Conservation (phyloP, 1,140 invertebrate genomes). For the Aphaenogaster floridana region DNA sequence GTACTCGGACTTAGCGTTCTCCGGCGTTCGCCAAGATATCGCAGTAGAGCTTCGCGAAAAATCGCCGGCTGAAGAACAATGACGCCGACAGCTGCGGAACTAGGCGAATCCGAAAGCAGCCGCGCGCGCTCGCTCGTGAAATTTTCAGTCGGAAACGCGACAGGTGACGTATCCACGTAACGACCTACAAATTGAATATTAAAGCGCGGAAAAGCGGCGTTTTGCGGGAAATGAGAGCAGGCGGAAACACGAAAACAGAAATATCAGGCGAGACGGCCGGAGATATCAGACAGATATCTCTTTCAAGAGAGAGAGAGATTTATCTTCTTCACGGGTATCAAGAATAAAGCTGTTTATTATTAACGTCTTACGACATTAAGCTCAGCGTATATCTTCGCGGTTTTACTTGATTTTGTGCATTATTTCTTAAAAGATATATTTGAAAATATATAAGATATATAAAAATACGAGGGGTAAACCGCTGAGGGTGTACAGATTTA, state of each 20-base stretch:
- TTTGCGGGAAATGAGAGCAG: slow-evolving; percentile 12
- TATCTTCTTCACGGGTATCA: background rate
- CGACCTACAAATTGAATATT: slow-evolving; percentile 69
- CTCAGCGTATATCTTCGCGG: background rate
- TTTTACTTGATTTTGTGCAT: background rate
- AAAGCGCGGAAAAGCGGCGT: slow-evolving; percentile 52
- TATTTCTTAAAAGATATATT: background rate
- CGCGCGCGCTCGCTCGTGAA: slow-evolving; percentile 58
- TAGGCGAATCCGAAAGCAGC: slow-evolving; percentile 58
- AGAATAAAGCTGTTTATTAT: slow-evolving; percentile 21
- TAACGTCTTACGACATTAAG: background rate
- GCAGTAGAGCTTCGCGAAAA: slow-evolving; percentile 31
- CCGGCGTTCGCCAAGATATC: slow-evolving; percentile 42
- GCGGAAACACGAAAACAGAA: background rate
- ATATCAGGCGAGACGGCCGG: background rate
- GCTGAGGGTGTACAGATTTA: no score
- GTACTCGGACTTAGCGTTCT: slow-evolving; percentile 36
- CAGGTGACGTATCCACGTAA: slow-evolving; percentile 66
- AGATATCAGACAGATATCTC: background rate
- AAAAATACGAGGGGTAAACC: no score
- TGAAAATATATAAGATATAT: background rate
- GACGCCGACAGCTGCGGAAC: slow-evolving; percentile 49
- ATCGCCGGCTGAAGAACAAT: slow-evolving; percentile 44
- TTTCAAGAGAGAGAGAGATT: background rate
- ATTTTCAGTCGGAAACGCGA: slow-evolving; percentile 55